These are phyloP conservation scores for Sarcophaga bullata DNA, from an alignment of 1,140 invertebrate species.

Conservation along the genomic window DNA sequence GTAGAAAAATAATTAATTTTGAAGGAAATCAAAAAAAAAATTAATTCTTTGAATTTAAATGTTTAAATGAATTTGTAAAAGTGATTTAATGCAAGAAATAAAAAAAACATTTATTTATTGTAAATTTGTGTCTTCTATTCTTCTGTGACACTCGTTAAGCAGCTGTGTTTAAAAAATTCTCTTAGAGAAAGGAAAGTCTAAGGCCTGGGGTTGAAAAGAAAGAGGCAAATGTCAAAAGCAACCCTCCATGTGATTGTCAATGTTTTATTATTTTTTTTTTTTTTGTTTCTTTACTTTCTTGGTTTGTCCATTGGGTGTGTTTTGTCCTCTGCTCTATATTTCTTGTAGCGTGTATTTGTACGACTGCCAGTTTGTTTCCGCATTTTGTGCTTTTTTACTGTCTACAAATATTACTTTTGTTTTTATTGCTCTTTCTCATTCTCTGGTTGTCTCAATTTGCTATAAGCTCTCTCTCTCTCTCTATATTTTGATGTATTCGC, in stretches of 20 bases:
- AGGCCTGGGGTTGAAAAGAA: conserved; percentile 10
- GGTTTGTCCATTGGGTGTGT: conserved; percentile 32
- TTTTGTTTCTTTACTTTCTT: conserved; percentile 10
- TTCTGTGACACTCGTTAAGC: background rate
- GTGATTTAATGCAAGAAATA: no score
- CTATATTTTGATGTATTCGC: background rate
- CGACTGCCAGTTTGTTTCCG: conserved; percentile 14
- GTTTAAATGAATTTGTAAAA: no score
- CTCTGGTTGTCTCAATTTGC: background rate
- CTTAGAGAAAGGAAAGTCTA: background rate
- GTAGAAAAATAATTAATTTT: no score
- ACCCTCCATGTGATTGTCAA: conserved; percentile 38
- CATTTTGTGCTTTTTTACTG: conserved; percentile 31
- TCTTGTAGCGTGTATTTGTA: background rate
- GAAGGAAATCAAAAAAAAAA: no score
- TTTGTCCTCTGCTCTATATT: conserved; percentile 4
- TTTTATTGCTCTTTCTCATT: background rate
- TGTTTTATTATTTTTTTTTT: conserved; percentile 15
- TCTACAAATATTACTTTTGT: conserved; percentile 15
- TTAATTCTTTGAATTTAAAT: no score
- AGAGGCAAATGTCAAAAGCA: conserved; percentile 34
- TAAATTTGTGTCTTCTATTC: no score
- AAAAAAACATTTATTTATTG: no score
- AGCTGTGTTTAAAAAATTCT: conserved; percentile 30
- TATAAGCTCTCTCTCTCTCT: background rate